These are phyloP conservation scores for Palythoa grandiflora DNA, from an alignment of 92 coral and sea anemone species.

Conservation along the genomic window DNA sequence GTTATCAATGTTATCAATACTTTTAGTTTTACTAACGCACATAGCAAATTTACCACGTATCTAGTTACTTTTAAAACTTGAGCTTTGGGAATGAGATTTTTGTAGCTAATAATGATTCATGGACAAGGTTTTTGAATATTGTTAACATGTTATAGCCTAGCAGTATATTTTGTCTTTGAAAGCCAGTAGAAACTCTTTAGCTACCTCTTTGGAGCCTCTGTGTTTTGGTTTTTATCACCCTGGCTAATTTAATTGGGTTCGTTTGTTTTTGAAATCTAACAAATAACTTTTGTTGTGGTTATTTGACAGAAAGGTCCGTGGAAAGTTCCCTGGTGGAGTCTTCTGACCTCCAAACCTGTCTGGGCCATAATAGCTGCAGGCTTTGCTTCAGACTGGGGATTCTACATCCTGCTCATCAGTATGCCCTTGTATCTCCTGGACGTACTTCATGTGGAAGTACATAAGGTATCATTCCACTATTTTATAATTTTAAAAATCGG, in stretches of 20 bases:
- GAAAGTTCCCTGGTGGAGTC: constrained; percentile 78
- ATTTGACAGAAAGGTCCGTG: constrained; percentile 69
- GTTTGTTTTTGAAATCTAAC: neutral
- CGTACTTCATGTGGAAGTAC: constrained; percentile 83
- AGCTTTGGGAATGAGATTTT: too few relatives aligned
- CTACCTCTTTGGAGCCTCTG: neutral
- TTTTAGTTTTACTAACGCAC: too few relatives aligned
- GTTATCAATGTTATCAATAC: too few relatives aligned
- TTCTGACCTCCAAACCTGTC: constrained; percentile 79
- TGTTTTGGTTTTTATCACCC: neutral
- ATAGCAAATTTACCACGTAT: too few relatives aligned
- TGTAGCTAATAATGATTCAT: too few relatives aligned
- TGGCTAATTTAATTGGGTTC: neutral
- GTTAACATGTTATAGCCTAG: too few relatives aligned
- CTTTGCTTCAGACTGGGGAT: constrained; percentile 95
- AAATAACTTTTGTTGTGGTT: neutral
- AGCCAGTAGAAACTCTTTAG: too few relatives aligned
- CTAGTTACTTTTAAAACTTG: too few relatives aligned
- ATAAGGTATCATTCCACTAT: constrained; percentile 57
- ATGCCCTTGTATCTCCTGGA: constrained; percentile 91
- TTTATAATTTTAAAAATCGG: neutral
- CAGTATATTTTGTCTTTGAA: too few relatives aligned
- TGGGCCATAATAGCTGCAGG: constrained; percentile 92
- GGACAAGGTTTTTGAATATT: too few relatives aligned
- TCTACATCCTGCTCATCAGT: constrained; percentile 90